phyloP scores from a whole-genome alignment of 2,797 vertebrate species.

The Siniperca obscura region DNA sequence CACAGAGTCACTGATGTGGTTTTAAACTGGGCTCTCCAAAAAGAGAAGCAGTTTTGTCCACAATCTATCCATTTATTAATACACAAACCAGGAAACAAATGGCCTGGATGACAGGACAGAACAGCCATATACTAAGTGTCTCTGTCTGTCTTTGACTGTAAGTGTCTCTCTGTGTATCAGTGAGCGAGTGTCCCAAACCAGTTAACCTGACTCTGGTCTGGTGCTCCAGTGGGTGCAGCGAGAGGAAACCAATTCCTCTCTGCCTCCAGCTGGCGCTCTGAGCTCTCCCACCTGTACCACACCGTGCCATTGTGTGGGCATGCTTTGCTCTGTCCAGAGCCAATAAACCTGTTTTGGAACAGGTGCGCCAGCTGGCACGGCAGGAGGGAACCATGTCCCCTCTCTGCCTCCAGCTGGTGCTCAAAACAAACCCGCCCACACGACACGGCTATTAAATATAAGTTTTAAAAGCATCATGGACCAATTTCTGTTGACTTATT shows the following conservation, averaged over 20 bases:
- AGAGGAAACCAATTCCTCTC: conserved; percentile 21
- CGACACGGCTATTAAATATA: conserved; percentile 26
- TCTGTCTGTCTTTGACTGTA: not conserved
- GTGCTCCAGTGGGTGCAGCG: not conserved
- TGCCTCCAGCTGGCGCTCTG: conserved; percentile 38
- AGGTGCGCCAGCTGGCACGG: conserved; percentile 48
- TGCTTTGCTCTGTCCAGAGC: conserved; percentile 48
- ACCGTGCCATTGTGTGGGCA: conserved; percentile 42
- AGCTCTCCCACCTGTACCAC: conserved; percentile 28
- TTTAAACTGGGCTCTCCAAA: not conserved
- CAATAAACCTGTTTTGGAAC: conserved; percentile 59
- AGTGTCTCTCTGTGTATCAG: not conserved
- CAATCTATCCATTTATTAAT: not conserved
- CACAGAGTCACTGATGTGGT: not conserved
- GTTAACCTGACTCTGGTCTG: conserved; percentile 11
- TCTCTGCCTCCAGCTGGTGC: conserved; percentile 48
- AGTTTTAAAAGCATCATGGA: conserved; percentile 40
- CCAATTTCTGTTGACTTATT: conserved; percentile 14
- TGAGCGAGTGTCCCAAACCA: not conserved
- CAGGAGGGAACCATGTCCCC: conserved; percentile 36
- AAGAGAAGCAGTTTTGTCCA: not conserved
- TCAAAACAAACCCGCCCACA: conserved; percentile 53
- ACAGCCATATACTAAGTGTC: not conserved
- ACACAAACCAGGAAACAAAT: not conserved
- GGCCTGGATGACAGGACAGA: not conserved